A percentile compares a stretch with the other conserved stretches of the same genome.
These are phyloP conservation scores for Alca torda DNA, from an alignment of 2,797 vertebrate genomes.

Conservation along the genomic window DNA sequence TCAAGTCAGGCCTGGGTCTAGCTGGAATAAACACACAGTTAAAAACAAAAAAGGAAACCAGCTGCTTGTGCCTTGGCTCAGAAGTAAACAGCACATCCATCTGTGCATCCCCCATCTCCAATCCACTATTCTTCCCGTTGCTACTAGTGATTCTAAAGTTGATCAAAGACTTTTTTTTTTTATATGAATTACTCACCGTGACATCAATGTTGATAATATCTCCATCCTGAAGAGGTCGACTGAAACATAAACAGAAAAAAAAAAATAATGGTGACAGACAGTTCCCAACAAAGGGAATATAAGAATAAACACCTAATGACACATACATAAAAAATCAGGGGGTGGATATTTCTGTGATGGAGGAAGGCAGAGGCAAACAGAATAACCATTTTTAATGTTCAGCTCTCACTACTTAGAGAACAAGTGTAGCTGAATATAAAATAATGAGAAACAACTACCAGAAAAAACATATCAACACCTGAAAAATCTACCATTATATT, in stretches of 20 bases:
- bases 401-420: conserved; percentile 69
- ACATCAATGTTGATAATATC: conserved; percentile 91
- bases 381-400: conserved; percentile 78
- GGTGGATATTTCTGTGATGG: conserved; percentile 64
- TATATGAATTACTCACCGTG: conserved; percentile 84
- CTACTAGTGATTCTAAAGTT: conserved; percentile 80
- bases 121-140: conserved; percentile 88
- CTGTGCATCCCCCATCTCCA: conserved; percentile 84
- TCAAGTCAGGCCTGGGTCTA: conserved; percentile 87
- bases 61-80: conserved; percentile 82
- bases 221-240: conserved; percentile 83
- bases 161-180: conserved; percentile 86
- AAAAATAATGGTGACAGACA: conserved; percentile 76
- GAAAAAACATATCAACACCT: conserved; percentile 47
- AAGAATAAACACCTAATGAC: conserved; percentile 84
- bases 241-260: conserved; percentile 79
- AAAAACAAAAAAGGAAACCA: conserved; percentile 87
- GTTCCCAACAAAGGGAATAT: conserved; percentile 79
- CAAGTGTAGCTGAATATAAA: conserved; percentile 65
- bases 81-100: conserved; percentile 91
- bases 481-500: conserved; percentile 54
- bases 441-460: conserved; percentile 60
- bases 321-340: conserved; percentile 74
- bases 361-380: conserved; percentile 70
- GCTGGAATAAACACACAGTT: conserved; percentile 88